Conservation (phyloP, 2,113 vertebrate genomes). For the Ictalurus furcatus region DNA sequence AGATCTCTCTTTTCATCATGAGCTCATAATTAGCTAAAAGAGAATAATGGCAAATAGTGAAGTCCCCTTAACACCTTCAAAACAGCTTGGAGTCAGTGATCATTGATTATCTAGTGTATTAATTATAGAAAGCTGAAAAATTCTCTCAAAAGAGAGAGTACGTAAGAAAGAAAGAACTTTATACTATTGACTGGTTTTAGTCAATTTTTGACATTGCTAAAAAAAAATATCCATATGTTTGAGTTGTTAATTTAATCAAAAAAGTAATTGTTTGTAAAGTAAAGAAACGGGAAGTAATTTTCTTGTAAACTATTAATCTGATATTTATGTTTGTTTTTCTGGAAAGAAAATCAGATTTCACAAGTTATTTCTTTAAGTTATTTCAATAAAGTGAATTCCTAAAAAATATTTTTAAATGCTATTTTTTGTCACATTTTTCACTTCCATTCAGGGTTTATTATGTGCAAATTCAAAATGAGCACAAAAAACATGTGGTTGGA, state of each 20-base stretch:
- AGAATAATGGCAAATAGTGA: neutral
- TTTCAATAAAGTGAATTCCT: too few relatives aligned
- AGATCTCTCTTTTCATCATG: neutral
- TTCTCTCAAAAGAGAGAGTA: too few relatives aligned
- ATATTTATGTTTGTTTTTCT: neutral
- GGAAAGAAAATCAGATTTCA: neutral
- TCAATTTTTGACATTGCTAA: neutral
- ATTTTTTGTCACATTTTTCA: too few relatives aligned
- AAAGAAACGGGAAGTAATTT: neutral
- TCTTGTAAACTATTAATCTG: neutral
- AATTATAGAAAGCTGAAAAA: too few relatives aligned
- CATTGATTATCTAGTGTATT: too few relatives aligned
- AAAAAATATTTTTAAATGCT: too few relatives aligned
- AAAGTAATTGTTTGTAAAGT: too few relatives aligned
- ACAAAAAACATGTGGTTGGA: neutral
- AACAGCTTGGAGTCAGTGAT: too few relatives aligned
- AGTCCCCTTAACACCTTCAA: too few relatives aligned
- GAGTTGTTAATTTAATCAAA: too few relatives aligned
- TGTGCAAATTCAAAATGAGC: neutral
- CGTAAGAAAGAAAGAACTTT: too few relatives aligned
- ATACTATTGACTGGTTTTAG: neutral
- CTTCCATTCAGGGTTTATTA: neutral
- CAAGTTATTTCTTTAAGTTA: neutral
- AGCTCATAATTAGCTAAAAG: neutral
- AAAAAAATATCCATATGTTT: too few relatives aligned